A percentile compares a stretch with the other conserved stretches of the same genome.
phyloP scores from a whole-genome alignment of 2,888 invertebrate species.

The Drosophila cracens region DNA sequence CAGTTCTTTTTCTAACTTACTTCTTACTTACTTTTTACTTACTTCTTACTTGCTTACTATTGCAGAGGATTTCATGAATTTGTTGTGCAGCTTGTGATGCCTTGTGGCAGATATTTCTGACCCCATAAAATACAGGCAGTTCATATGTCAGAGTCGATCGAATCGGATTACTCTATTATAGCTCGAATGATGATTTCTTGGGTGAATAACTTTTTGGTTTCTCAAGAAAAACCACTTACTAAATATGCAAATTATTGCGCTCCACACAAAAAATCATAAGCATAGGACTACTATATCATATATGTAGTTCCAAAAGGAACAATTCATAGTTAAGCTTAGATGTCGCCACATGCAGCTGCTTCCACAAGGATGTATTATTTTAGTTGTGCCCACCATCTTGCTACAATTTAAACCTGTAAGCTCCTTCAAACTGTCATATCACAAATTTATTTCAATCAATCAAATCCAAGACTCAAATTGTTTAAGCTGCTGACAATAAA shows the following conservation, averaged over 20 bases:
- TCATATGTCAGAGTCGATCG: rapidly evolving
- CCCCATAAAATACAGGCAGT: background rate
- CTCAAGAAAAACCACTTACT: background rate
- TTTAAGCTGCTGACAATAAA: background rate
- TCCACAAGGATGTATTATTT: background rate
- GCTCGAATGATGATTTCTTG: too few relatives aligned
- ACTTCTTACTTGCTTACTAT: too few relatives aligned
- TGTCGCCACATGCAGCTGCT: background rate
- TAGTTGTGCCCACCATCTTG: background rate
- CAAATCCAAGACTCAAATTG: slow-evolving; percentile 1
- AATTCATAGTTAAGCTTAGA: background rate
- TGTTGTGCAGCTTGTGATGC: background rate
- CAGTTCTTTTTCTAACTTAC: too few relatives aligned
- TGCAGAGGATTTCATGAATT: background rate
- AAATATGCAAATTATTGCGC: background rate
- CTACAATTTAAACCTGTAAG: background rate
- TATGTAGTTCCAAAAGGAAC: background rate
- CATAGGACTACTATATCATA: background rate
- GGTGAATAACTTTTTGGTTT: rapidly evolving
- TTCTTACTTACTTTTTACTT: too few relatives aligned
- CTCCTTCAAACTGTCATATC: background rate
- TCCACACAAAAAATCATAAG: too few relatives aligned
- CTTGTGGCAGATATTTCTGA: background rate
- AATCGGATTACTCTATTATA: background rate
- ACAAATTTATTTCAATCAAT: slow-evolving; percentile 9